phyloP scores from a whole-genome alignment of 2,113 vertebrate genomes.

The Callithrix jacchus region DNA sequence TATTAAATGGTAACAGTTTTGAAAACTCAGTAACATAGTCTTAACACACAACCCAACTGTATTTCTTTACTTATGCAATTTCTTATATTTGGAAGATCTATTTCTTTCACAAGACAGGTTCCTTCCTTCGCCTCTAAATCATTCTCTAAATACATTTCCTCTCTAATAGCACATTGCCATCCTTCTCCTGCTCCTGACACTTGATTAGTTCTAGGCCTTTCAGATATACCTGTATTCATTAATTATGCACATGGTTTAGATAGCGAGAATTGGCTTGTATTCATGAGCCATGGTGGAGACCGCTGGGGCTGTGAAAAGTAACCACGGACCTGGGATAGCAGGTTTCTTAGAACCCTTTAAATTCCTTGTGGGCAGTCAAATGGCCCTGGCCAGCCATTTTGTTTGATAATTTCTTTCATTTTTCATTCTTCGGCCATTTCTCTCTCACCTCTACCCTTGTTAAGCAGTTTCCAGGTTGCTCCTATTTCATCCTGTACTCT shows the following conservation, averaged over 20 bases:
- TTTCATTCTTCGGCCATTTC: background rate
- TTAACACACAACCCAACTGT: background rate
- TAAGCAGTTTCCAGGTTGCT: background rate
- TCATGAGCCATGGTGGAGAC: background rate
- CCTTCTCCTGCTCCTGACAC: background rate
- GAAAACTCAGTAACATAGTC: background rate
- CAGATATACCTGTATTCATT: background rate
- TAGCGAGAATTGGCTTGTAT: background rate
- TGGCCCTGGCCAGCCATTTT: background rate
- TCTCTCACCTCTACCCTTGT: background rate
- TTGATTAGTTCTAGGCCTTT: background rate
- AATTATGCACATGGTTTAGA: background rate
- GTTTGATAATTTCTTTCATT: constrained; percentile 13
- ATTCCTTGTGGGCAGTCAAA: background rate
- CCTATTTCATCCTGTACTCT: background rate
- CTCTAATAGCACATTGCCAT: background rate
- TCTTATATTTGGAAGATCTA: background rate
- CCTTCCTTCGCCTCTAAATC: background rate
- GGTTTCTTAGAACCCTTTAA: background rate
- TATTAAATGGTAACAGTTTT: background rate
- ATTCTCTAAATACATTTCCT: constrained; percentile 12
- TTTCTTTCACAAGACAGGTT: background rate
- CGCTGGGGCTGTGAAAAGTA: background rate
- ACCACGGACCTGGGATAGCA: background rate
- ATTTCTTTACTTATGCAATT: background rate